Evolutionary conservation across 2,888 invertebrate genomes (phyloP), one percentile per base, ranked within the genome.

Genomic region (Rotaria macrura): DNA sequence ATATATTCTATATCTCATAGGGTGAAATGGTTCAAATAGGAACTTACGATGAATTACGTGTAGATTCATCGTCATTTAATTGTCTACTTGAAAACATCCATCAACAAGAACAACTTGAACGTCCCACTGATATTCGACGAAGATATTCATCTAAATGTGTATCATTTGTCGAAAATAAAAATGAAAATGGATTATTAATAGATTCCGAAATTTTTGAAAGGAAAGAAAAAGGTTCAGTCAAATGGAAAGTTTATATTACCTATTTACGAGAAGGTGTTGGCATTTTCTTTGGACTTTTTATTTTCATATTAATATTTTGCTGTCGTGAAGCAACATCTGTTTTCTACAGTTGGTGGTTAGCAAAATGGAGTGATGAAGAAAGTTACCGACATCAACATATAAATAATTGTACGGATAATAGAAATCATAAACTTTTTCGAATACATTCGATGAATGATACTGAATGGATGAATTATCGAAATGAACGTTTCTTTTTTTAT

Each of bases 251-350:
- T 52, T 95, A 94, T 89, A 89, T 91, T 88, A 91, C 93, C 87
- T 95, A 95, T 90, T 93, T 94, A 89, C 92, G 92, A 87, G 93
- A 94, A 7, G 95, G 95, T 84, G 93, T 93, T 9, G 92, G 93
- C 43, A 90, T 92, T 88, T 89, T 92, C 17, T 89, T 93, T 84
- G 90, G 94, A 40, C 3, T 49, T 49, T 49, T 92, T 0, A 88
- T 93, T 20, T 92, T 94, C 7, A 52, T 93, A 0, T 49, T 93
- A 0, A 90, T 94, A 85, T 87, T 94, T 38, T 87, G 93, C 49
- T 49, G 14, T 49, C 49, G 14, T 49, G 12, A 79, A n/a, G 89
- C 93, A 43, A 91, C 93, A 85, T 94, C 93, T 86, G 94, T 94
- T 79, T 14, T 14, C 12, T 92, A 93, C 84, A 92, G 93, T 84